Evolutionary conservation across 2,888 invertebrate species (phyloP).

Genomic region (Caradrina clavipalpis): DNA sequence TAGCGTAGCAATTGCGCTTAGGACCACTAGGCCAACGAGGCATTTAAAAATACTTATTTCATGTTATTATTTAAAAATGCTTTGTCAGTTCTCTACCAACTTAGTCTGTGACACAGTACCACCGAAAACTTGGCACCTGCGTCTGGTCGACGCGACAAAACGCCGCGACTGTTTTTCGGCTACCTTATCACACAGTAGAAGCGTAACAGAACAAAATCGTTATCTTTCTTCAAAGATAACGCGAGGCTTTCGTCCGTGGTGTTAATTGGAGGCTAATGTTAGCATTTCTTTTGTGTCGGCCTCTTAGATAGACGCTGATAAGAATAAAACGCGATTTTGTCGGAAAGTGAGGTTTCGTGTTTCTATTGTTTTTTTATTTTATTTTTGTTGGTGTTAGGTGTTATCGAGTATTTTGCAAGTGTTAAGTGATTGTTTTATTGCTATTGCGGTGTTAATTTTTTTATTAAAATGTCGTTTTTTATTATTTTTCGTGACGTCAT

Average conservation of each 20-base stretch:
- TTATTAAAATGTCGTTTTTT: too few relatives aligned
- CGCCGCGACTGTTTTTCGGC: conserved; percentile 64
- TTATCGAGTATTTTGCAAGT: conserved; percentile 41
- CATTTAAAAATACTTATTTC: too few relatives aligned
- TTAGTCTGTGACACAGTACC: conserved; percentile 62
- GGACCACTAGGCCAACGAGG: too few relatives aligned
- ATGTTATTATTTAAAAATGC: background rate
- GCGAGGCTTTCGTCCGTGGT: conserved; percentile 70
- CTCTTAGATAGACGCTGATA: conserved; percentile 68
- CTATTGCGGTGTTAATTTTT: conserved; percentile 22
- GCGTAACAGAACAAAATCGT: conserved; percentile 80
- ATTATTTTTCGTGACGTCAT: background rate
- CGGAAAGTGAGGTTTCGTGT: conserved; percentile 34
- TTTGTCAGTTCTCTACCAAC: background rate
- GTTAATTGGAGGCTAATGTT: conserved; percentile 83
- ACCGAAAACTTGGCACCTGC: conserved; percentile 77
- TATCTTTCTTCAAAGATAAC: conserved; percentile 77
- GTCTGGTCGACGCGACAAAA: conserved; percentile 76
- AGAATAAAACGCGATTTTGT: conserved; percentile 65
- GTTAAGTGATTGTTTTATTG: conserved; percentile 25
- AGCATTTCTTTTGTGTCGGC: conserved; percentile 66
- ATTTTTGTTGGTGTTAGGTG: conserved; percentile 6
- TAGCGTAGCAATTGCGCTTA: too few relatives aligned
- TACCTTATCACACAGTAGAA: conserved; percentile 75
- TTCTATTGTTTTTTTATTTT: conserved; percentile 43